Conservation (phyloP, 1,140 invertebrate genomes). For the Druon quercuslanigerum region DNA sequence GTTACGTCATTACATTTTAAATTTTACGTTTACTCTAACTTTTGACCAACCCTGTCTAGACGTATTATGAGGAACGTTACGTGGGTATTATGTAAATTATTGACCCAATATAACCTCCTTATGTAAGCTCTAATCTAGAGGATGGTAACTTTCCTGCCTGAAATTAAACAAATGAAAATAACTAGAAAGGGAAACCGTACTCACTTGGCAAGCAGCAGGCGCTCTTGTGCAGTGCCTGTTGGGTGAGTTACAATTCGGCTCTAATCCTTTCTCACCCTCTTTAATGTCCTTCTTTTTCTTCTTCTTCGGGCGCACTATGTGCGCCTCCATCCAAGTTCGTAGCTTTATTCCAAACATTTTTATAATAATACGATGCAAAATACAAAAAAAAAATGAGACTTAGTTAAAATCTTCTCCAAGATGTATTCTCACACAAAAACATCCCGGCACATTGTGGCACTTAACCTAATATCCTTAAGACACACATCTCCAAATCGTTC, state of each 20-base stretch:
- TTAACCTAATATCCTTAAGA: neutral
- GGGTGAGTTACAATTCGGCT: slow-evolving; percentile 45
- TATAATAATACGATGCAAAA: neutral
- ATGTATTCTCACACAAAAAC: too few relatives aligned
- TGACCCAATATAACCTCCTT: too few relatives aligned
- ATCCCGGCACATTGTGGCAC: neutral
- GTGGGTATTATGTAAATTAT: too few relatives aligned
- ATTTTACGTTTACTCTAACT: too few relatives aligned
- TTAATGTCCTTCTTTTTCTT: slow-evolving; percentile 40
- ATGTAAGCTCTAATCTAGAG: too few relatives aligned
- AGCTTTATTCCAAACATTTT: slow-evolving; percentile 17
- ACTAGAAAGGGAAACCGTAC: neutral
- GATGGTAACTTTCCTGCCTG: too few relatives aligned
- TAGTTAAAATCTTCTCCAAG: too few relatives aligned
- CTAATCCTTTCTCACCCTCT: slow-evolving; percentile 50
- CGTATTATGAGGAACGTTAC: too few relatives aligned
- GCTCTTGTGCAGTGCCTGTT: neutral
- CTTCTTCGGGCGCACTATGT: slow-evolving; percentile 15
- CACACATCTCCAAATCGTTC: neutral
- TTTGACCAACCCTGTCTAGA: too few relatives aligned
- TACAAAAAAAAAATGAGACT: too few relatives aligned
- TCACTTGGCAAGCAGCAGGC: slow-evolving; percentile 2
- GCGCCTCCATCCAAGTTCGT: slow-evolving; percentile 17
- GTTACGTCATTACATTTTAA: too few relatives aligned
- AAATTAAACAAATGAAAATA: neutral